phyloP scores from a whole-genome alignment of 2,113 vertebrate genomes.

The Sorex fumeus region DNA sequence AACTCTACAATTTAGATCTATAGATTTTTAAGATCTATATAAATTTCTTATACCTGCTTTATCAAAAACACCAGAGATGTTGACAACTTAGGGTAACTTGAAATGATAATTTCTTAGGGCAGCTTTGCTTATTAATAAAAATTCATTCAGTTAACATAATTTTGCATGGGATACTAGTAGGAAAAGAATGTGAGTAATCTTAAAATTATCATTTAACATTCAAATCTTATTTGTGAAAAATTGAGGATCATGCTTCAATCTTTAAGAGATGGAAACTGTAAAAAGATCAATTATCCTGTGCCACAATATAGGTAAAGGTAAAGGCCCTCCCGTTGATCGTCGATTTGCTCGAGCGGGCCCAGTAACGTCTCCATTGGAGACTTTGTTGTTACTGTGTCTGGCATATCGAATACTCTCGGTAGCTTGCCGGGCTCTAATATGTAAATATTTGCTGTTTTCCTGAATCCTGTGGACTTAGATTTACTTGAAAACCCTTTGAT shows the following conservation, averaged over 20 bases:
- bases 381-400: too few relatives aligned
- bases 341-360: too few relatives aligned
- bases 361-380: too few relatives aligned
- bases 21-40: background rate
- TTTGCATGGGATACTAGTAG: background rate
- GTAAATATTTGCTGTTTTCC: background rate
- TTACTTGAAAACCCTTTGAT: slow-evolving; percentile 12
- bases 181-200: slow-evolving; percentile 28
- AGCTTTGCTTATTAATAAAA: slow-evolving; percentile 24
- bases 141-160: slow-evolving; percentile 2
- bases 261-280: background rate
- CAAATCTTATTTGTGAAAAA: slow-evolving; percentile 52
- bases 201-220: slow-evolving; percentile 49
- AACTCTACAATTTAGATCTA: background rate
- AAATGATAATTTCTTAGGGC: slow-evolving; percentile 9
- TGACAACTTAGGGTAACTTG: slow-evolving; percentile 18
- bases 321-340: too few relatives aligned
- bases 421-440: background rate
- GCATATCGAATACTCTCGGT: too few relatives aligned
- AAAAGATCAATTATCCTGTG: background rate
- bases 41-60: background rate
- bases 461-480: background rate
- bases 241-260: background rate
- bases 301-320: too few relatives aligned
- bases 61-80: slow-evolving; percentile 15